Base-by-base conservation (phyloP, 1,140 invertebrate genomes). In the Tetraneura akinire region DNA sequence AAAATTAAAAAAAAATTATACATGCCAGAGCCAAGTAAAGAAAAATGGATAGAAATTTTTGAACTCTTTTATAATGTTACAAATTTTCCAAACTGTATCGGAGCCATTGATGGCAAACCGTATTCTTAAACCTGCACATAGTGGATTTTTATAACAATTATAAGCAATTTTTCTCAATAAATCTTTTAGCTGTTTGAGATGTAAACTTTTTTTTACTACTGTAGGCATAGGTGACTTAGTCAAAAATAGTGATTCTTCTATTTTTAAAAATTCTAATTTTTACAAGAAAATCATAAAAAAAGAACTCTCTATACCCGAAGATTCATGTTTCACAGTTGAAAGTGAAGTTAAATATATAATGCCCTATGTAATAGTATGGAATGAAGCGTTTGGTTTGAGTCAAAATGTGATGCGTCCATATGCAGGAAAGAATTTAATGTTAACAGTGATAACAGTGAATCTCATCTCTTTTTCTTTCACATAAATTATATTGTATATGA, bases 321-420 rank as follows among this genome's bases (percentile, higher is more conserved):
- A 78, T 78, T 42, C 23, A 14, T 23, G 37, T 55, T 29, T 53
- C 18, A n/a, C 42, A 55, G 47, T 18, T 37, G 51, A 13, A 16
- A 57, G 29, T 29, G 23, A 45, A n/a, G n/a, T n/a, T n/a, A n/a
- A n/a, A 13, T 80, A 37, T 37, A 14, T 42, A 14, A 16, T 81
- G 13, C 73, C 80, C 0, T 82, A 81, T 51, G 42, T 32, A 16
- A 57, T 82, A 45, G 42, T 82, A n/a, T 86, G 84, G n/a, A 87
- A 88, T 83, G 86, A 87, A 78, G 85, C 84, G 13, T 88, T 87
- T 82, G 82, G 83, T 10, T 80, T 87, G 37, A 83, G 83, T 55
- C 62, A 83, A 66, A 83, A 83, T 64, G 80, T 85, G 74, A 83
- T 86, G 83, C 81, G 83, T 66, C 86, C 85, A 49, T 82, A 57